These are phyloP conservation scores for Drosophila tani DNA, from an alignment of 1,140 invertebrate genomes.

Conservation along the genomic window DNA sequence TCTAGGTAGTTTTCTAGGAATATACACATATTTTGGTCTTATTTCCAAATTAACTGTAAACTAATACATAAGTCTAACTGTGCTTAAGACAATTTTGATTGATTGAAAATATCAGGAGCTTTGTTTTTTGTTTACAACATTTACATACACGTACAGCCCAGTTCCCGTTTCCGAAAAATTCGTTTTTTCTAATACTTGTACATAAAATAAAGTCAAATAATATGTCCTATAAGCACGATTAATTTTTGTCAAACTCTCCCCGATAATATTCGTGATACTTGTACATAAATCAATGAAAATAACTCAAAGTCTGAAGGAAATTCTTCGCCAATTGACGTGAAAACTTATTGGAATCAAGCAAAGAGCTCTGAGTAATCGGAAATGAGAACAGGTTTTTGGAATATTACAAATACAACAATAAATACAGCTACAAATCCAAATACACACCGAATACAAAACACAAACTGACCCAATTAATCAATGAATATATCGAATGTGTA, in stretches of 20 bases:
- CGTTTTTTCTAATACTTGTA: not conserved
- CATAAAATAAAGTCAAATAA: not conserved
- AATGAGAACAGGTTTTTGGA: constrained; percentile 14
- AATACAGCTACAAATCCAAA: no score
- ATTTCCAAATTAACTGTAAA: constrained; percentile 3
- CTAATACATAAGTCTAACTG: not conserved
- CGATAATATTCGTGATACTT: not conserved
- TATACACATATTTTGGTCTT: not conserved
- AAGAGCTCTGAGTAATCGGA: not conserved
- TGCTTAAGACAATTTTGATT: not conserved
- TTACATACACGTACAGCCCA: not conserved
- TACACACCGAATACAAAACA: not conserved
- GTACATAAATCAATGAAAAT: constrained; percentile 3
- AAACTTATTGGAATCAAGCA: not conserved
- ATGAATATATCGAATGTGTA: constrained; percentile 3
- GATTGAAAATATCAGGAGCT: not conserved
- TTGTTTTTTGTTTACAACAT: constrained; percentile 10
- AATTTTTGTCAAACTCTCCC: not conserved
- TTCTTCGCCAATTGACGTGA: not conserved
- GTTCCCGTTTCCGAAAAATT: constrained; percentile 14
- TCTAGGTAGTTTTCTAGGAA: not conserved
- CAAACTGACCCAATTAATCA: not conserved
- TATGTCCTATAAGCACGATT: not conserved
- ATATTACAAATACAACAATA: no score
- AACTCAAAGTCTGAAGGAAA: no score